Evolutionary conservation across 2,888 invertebrate genomes (phyloP), one percentile per base, ranked within the genome.

Genomic region (Amblyteles armatorius): DNA sequence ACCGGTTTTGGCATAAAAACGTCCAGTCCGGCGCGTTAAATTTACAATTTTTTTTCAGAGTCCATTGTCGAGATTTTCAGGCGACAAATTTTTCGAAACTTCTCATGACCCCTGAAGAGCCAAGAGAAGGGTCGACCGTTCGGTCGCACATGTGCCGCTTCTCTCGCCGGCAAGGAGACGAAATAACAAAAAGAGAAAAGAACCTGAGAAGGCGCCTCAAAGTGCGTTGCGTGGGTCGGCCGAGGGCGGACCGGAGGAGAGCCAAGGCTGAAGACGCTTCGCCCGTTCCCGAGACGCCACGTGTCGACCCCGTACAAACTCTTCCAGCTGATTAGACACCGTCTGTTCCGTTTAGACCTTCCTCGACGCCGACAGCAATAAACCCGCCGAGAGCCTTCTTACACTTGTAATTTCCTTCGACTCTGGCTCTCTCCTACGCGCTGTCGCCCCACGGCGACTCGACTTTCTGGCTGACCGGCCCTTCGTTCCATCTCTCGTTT

Each of bases 241-340:
- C 13, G 26, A 29, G 44, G 22, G 26, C 16, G 16, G 16, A 33
- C 26, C 44, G 60, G 29, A 63, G 60, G 60, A 33, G 16, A 63
- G 16, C 29, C 60, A 63, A n/a, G 73, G 60, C 33, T 48, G 65
- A 50, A 22, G 50, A 65, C 22, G 22, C 65, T 36, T 36, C 50
- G 65, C 76, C 40, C 29, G 77, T 52, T 67, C 40, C 22, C 13
- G 22, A 67, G 77, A 67, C 67, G 40, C 67, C 77, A 77, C 77
- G 67, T 76, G 68, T 76, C 76, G 63, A 57, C 52, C 60, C 71
- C 52, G 69, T 76, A 71, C 71, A 82, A 82, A 77, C 76, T 69
- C 65, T 82, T 76, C 68, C 52, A 68, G 48, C 71, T 82, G 76
- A 77, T 82, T 82, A 74, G 72, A 80, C 73, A 72, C 79, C 73